Evolutionary conservation across 2,113 vertebrate species (phyloP).

Genomic region (Corythaeola cristata): DNA sequence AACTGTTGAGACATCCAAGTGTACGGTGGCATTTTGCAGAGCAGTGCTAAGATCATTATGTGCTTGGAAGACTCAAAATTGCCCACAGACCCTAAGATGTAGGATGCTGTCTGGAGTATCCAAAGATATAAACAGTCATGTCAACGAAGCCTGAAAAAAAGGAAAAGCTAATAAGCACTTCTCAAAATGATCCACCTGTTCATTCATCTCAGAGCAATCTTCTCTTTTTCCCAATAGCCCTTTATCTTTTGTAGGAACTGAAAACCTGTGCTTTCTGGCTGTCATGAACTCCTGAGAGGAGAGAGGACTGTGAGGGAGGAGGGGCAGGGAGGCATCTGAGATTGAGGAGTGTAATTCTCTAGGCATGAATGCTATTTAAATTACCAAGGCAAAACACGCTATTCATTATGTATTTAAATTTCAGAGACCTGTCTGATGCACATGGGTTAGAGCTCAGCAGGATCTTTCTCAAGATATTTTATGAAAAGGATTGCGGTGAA

Average conservation of each 20-base stretch:
- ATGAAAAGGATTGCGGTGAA: background rate
- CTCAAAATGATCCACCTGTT: background rate
- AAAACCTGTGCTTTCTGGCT: background rate
- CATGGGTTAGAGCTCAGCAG: background rate
- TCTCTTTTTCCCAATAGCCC: background rate
- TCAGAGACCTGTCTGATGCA: background rate
- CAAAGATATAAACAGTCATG: background rate
- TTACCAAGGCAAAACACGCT: background rate
- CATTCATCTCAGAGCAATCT: background rate
- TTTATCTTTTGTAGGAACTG: background rate
- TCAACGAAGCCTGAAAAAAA: background rate
- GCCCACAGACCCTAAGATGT: background rate
- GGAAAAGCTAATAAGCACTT: background rate
- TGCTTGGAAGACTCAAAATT: background rate
- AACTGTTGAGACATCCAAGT: background rate
- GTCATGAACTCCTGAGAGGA: background rate
- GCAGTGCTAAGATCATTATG: background rate
- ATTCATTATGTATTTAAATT: background rate
- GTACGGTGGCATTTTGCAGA: background rate
- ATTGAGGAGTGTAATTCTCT: background rate
- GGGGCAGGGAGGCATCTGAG: rapidly evolving
- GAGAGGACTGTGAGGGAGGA: background rate
- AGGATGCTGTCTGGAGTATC: background rate
- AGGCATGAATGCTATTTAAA: background rate
- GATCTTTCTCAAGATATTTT: background rate